Evolutionary conservation across 2,888 invertebrate genomes (phyloP).

Genomic region (Koerneria pararmatus): DNA sequence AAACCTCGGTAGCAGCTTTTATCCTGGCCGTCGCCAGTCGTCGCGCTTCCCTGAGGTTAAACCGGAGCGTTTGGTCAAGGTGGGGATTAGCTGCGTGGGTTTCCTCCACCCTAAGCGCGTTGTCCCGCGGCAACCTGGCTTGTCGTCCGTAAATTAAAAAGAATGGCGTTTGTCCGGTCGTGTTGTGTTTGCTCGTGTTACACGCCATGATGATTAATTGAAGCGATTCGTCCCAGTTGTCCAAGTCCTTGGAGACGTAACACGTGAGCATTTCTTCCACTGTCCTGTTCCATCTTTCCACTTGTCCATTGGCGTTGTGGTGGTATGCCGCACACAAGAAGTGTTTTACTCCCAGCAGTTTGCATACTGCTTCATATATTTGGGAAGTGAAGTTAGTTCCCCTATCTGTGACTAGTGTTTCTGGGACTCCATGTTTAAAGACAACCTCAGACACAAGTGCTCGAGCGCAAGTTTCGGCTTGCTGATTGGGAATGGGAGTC

Average conservation of each 20-base stretch:
- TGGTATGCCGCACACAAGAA: conserved; percentile 9
- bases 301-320: conserved; percentile 12
- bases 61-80: not conserved
- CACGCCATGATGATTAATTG: not conserved
- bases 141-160: conserved; percentile 14
- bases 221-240: conserved; percentile 20
- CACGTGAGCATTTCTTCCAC: conserved; percentile 13
- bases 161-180: conserved; percentile 13
- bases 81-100: not conserved
- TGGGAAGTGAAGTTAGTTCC: conserved; percentile 5
- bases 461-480: conserved; percentile 1
- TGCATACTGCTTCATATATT: conserved; percentile 1
- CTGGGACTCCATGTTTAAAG: not conserved
- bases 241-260: conserved; percentile 6
- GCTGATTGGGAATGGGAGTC: conserved; percentile 50
- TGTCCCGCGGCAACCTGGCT: conserved; percentile 1
- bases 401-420: not conserved
- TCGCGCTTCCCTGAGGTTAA: not conserved
- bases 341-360: not conserved
- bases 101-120: not conserved
- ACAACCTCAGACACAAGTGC: not conserved
- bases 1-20: not conserved
- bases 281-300: conserved; percentile 9
- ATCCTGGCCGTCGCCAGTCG: not conserved
- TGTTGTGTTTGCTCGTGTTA: not conserved